Evolutionary conservation across 2,888 invertebrate genomes (phyloP).

Genomic region (Chymomyza procnemis): DNA sequence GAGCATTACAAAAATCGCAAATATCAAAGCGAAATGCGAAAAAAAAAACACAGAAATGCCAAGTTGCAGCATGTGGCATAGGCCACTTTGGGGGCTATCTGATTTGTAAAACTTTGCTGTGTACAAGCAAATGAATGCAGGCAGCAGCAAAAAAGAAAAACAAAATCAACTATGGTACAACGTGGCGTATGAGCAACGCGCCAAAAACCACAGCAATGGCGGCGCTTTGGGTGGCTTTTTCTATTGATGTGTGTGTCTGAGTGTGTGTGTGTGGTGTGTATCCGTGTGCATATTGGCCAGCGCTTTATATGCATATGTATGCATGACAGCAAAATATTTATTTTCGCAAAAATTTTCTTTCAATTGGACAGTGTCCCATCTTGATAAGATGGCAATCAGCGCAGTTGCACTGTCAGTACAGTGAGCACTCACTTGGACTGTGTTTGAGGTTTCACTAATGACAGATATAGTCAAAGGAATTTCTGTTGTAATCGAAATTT

Average conservation of each 20-base stretch:
- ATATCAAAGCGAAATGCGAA: not conserved
- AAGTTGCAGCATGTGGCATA: not conserved
- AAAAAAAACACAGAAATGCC: not conserved
- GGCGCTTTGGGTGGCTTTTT: slow-evolving; percentile 53
- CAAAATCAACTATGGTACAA: slow-evolving; percentile 7
- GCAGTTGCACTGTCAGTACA: slow-evolving; percentile 49
- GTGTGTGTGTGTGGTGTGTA: slow-evolving; percentile 21
- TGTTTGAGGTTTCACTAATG: not conserved
- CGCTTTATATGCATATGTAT: slow-evolving; percentile 21
- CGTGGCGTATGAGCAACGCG: slow-evolving; percentile 52
- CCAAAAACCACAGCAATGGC: slow-evolving; percentile 30
- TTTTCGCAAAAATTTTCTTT: slow-evolving; percentile 73
- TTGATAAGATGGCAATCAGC: slow-evolving; percentile 78
- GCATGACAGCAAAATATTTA: slow-evolving; percentile 62
- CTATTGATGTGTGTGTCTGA: slow-evolving; percentile 1
- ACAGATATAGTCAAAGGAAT: too few relatives aligned
- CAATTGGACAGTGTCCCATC: slow-evolving; percentile 78
- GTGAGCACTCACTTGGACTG: not conserved
- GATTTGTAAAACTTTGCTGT: slow-evolving; percentile 50
- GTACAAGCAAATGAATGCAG: slow-evolving; percentile 24
- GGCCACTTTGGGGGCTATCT: slow-evolving; percentile 45
- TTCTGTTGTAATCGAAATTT: too few relatives aligned
- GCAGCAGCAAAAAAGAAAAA: not conserved
- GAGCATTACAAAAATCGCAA: slow-evolving; percentile 44
- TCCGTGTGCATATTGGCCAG: slow-evolving; percentile 12